Evolutionary conservation across 1,140 invertebrate species (phyloP).

Genomic region (Scaptomyza graminum): DNA sequence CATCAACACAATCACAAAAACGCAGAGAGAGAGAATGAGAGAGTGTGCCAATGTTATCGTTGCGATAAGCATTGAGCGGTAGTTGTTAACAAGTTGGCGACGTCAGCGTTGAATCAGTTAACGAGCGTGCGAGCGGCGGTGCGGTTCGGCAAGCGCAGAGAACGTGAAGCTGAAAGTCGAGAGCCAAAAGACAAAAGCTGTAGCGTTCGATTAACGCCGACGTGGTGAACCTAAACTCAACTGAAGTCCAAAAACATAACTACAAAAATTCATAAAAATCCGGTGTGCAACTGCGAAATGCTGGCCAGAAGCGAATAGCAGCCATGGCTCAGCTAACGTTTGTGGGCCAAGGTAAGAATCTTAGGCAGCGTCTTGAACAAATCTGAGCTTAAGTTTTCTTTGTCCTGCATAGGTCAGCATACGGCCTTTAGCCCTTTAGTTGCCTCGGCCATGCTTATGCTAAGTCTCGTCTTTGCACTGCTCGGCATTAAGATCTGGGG

Average conservation of each 20-base stretch:
- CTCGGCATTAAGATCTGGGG: slow-evolving; percentile 84
- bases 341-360: slow-evolving; percentile 68
- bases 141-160: slow-evolving; percentile 41
- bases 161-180: slow-evolving; percentile 36
- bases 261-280: slow-evolving; percentile 45
- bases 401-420: slow-evolving; percentile 44
- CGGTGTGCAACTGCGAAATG: slow-evolving; percentile 56
- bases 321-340: slow-evolving; percentile 64
- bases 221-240: slow-evolving; percentile 61
- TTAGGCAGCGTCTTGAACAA: background rate
- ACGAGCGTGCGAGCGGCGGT: slow-evolving; percentile 53
- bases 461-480: slow-evolving; percentile 68
- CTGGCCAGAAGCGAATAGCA: slow-evolving; percentile 54
- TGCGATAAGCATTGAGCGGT: slow-evolving; percentile 32
- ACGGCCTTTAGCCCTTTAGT: slow-evolving; percentile 42
- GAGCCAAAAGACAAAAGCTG: slow-evolving; percentile 31
- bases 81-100: slow-evolving; percentile 4
- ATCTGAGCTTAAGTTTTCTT: background rate
- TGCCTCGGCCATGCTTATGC: slow-evolving; percentile 53
- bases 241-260: slow-evolving; percentile 34
- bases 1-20: background rate
- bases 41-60: slow-evolving; percentile 22
- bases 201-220: slow-evolving; percentile 72
- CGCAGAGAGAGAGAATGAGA: slow-evolving; percentile 1
- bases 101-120: slow-evolving; percentile 66